Conservation (phyloP, 1,140 invertebrate species). For the Lepidotrigona ventralis region DNA sequence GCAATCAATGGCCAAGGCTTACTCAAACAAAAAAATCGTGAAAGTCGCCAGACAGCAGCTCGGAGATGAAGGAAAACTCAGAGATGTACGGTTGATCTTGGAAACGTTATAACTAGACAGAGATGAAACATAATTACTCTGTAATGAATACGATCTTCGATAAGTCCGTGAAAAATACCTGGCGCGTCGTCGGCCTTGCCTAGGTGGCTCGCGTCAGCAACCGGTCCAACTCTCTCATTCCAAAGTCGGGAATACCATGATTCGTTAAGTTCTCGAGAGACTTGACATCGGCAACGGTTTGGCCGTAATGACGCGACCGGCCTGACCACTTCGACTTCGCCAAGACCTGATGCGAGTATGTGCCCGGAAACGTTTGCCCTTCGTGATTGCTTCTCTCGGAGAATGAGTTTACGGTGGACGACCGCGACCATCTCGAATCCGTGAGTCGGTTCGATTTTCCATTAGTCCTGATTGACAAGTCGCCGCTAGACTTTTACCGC, state of each 20-base stretch:
- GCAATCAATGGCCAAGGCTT: neutral
- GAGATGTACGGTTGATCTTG: neutral
- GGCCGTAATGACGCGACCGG: constrained; percentile 26
- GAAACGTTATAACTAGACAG: neutral
- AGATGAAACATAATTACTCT: neutral
- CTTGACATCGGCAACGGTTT: constrained; percentile 31
- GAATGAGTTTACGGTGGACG: constrained; percentile 9
- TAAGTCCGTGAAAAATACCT: neutral
- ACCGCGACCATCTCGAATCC: neutral
- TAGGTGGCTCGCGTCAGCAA: constrained; percentile 11
- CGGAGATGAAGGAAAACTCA: neutral
- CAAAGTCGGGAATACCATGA: constrained; percentile 27
- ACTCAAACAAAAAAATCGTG: neutral
- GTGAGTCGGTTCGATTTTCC: neutral
- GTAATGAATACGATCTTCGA: neutral
- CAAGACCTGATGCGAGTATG: neutral
- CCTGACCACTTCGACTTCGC: constrained; percentile 16
- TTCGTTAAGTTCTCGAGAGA: constrained; percentile 25
- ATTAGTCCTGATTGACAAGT: neutral
- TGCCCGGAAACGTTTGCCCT: constrained; percentile 12
- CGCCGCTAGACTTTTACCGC: neutral
- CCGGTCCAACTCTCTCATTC: constrained; percentile 33
- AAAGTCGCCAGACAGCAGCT: neutral
- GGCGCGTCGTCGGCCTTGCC: constrained; percentile 11
- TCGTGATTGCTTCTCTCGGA: neutral